phyloP scores from a whole-genome alignment of 2,888 invertebrate species.

The Diachrysia chrysitis region DNA sequence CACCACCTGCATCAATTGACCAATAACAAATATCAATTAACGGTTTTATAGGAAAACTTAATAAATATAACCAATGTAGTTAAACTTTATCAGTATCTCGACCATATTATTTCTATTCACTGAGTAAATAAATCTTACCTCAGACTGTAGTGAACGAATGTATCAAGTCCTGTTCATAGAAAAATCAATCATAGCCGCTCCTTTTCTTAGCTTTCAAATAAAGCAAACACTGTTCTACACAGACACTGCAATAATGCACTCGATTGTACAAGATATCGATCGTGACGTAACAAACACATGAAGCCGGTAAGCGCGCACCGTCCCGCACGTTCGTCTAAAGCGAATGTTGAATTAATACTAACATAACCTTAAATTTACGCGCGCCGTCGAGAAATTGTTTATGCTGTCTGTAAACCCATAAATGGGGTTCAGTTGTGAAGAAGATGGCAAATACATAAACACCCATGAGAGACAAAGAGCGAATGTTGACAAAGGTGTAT shows the following conservation, averaged over 20 bases:
- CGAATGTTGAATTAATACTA: slow-evolving; percentile 86
- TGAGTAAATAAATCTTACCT: slow-evolving; percentile 55
- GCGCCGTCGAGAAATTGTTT: slow-evolving; percentile 84
- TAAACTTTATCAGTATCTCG: too few species aligned
- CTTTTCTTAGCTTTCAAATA: slow-evolving; percentile 52
- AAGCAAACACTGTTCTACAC: slow-evolving; percentile 63
- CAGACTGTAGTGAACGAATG: slow-evolving; percentile 56
- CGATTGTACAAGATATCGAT: slow-evolving; percentile 79
- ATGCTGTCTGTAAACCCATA: slow-evolving; percentile 81
- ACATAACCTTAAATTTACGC: slow-evolving; percentile 88
- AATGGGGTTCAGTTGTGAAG: slow-evolving; percentile 81
- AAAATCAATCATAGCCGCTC: slow-evolving; percentile 69
- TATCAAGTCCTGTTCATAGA: slow-evolving; percentile 71
- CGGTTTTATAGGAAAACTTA: not conserved
- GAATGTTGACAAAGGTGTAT: slow-evolving; percentile 71
- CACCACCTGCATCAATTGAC: slow-evolving; percentile 10
- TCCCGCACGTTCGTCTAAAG: slow-evolving; percentile 76
- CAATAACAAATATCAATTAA: slow-evolving; percentile 9
- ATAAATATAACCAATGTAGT: not conserved
- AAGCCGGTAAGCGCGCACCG: slow-evolving; percentile 59
- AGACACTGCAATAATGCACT: slow-evolving; percentile 76
- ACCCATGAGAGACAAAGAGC: slow-evolving; percentile 68
- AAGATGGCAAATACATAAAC: slow-evolving; percentile 68
- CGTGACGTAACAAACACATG: slow-evolving; percentile 73
- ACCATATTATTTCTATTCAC: not conserved